Base-by-base conservation (phyloP, 2,888 invertebrate genomes). In the Microchrysa polita region DNA sequence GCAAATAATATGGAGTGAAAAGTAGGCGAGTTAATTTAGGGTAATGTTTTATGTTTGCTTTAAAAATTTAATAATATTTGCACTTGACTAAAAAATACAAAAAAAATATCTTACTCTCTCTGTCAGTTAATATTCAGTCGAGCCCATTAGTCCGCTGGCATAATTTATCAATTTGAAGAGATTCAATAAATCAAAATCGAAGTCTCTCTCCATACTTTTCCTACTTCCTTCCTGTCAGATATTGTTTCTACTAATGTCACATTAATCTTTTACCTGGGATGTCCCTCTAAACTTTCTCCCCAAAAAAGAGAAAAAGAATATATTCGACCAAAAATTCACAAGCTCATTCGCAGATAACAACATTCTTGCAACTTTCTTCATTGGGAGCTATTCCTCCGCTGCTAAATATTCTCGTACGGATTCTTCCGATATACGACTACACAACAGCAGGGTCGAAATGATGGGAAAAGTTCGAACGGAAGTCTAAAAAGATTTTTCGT, bases 401-500 rank as follows among this genome's bases (percentile, higher is more conserved):
- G 65, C 7, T 34, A 65, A 65, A 48, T 65, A 65, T 20, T 22
- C 23, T 44, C 23, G 22, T 22, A 5, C 61, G 65, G 9, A n/a
- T 34, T 2, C 27, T 34, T 34, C n/a, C n/a, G n/a, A 7, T 34
- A 34, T 34, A 34, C 27, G n/a, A n/a, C n/a, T n/a, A n/a, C n/a
- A n/a, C n/a, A n/a, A n/a, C n/a, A n/a, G n/a, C n/a, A n/a, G n/a
- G n/a, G n/a, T 34, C 27, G 27, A 34, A 34, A 2, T 2, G 7
- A 34, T 34, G 27, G 27, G 27, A 67, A 67, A 67, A 44, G 55
- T 52, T 55, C 55, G 23, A 34, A 42, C 52, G 60, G 63, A 53
- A 74, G 69, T 63, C 74, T 72, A 74, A 74, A 74, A 69, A 74
- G 67, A 73, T 69, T 74, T 34, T 61, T 55, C 61, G 55, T 74